phyloP scores from a whole-genome alignment of 1,140 invertebrate genomes.

The Zaprionus nigranus region DNA sequence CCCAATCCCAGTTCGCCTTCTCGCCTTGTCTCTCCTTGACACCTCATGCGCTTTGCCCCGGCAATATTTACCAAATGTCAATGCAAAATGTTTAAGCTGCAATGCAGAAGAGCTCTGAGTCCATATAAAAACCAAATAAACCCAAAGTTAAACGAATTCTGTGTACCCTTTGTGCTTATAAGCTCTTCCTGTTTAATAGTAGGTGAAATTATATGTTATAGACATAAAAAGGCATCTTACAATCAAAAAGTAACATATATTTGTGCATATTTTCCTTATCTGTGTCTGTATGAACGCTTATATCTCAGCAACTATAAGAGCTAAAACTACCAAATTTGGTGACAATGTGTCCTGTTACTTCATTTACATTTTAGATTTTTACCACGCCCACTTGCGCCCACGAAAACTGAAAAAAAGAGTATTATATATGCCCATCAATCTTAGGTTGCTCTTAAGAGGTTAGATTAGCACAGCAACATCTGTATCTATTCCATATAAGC shows the following conservation, averaged over 20 bases:
- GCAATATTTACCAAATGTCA: constrained; percentile 82
- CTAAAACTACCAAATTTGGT: not conserved
- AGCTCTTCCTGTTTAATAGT: too few relatives aligned
- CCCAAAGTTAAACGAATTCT: constrained; percentile 13
- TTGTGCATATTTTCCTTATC: too few relatives aligned
- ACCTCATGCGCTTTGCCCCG: constrained; percentile 48
- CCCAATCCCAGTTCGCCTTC: constrained; percentile 13
- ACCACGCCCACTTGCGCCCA: not conserved
- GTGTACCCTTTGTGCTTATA: constrained; percentile 39
- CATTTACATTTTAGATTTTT: not conserved
- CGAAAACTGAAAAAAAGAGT: not conserved
- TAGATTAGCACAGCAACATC: not conserved
- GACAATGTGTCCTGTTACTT: not conserved
- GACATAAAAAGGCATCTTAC: too few relatives aligned
- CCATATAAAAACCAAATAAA: constrained; percentile 46
- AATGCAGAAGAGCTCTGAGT: constrained; percentile 53
- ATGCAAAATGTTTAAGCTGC: constrained; percentile 74
- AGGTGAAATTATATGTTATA: too few relatives aligned
- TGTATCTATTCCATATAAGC: not conserved
- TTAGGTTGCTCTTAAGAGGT: not conserved
- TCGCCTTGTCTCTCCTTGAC: too few relatives aligned
- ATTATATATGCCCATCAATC: too few relatives aligned
- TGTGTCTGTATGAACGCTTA: not conserved
- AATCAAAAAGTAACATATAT: too few relatives aligned
- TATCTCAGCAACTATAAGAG: not conserved